Conservation (phyloP, 2,113 vertebrate genomes). For the Anarrhichthys ocellatus region DNA sequence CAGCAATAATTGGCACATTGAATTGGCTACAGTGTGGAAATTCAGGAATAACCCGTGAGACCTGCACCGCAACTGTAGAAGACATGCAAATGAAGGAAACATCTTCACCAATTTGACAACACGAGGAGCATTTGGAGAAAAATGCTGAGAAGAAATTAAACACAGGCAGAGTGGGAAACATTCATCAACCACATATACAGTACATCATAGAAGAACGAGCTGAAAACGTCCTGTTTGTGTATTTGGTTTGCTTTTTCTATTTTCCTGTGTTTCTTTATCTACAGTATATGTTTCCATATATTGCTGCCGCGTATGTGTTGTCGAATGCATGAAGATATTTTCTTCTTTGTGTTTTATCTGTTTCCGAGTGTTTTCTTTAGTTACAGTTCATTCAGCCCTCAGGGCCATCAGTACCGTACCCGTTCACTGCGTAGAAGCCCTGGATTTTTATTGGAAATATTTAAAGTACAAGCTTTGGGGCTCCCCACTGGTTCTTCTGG, state of each 20-base stretch:
- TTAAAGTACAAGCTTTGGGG: not conserved
- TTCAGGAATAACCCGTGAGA: conserved; percentile 12
- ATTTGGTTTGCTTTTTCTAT: not conserved
- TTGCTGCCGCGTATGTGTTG: not conserved
- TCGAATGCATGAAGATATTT: not conserved
- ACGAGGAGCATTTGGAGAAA: not conserved
- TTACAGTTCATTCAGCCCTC: not conserved
- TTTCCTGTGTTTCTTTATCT: not conserved
- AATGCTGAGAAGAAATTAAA: not conserved
- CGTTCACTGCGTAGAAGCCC: not conserved
- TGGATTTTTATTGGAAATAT: not conserved
- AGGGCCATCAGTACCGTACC: not conserved
- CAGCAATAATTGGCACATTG: conserved; percentile 18
- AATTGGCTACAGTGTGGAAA: conserved; percentile 10
- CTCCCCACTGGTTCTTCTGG: not conserved
- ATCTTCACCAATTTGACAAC: not conserved
- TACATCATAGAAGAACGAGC: not conserved
- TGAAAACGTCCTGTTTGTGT: not conserved
- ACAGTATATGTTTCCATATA: not conserved
- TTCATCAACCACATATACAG: not conserved
- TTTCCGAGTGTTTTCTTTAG: not conserved
- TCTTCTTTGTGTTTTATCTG: not conserved
- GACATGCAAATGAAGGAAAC: not conserved
- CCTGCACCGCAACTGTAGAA: not conserved
- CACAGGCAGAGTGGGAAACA: not conserved